phyloP scores from a whole-genome alignment of 2,888 invertebrate species.

The Anticlea derivata region DNA sequence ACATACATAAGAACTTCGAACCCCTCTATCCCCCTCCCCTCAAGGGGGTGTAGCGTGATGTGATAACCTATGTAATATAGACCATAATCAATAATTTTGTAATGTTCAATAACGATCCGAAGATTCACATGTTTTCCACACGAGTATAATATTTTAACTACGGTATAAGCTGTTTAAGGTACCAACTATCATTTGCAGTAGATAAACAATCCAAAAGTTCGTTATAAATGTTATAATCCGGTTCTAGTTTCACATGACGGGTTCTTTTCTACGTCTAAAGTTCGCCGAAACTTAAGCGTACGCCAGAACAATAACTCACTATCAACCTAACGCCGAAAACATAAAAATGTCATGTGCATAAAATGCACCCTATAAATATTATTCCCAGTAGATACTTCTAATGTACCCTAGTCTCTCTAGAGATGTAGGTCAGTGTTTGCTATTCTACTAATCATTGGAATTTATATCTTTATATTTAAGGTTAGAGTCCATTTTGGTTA shows the following conservation, averaged over 20 bases:
- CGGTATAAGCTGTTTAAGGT: too few relatives aligned
- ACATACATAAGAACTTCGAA: too few relatives aligned
- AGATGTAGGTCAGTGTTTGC: constrained; percentile 80
- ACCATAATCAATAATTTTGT: too few relatives aligned
- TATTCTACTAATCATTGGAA: constrained; percentile 44
- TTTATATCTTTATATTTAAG: constrained; percentile 43
- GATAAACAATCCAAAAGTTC: not conserved
- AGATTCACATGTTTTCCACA: too few relatives aligned
- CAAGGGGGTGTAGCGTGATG: too few relatives aligned
- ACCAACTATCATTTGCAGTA: too few relatives aligned
- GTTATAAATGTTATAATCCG: not conserved
- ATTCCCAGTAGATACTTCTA: constrained; percentile 72
- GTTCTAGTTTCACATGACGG: not conserved
- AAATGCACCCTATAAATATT: constrained; percentile 79
- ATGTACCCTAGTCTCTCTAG: constrained; percentile 71
- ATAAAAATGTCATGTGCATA: constrained; percentile 82
- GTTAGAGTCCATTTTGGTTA: constrained; percentile 50
- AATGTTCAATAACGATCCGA: too few relatives aligned
- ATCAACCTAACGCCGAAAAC: constrained; percentile 73
- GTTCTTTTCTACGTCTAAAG: not conserved
- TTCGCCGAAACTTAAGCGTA: constrained; percentile 24
- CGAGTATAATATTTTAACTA: too few relatives aligned
- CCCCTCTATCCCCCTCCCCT: too few relatives aligned
- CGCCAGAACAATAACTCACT: constrained; percentile 53
- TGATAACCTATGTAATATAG: too few relatives aligned